Percentiles rank a stretch among this genome's conserved stretches.
Evolutionary conservation across 2,888 invertebrate genomes (phyloP).

Genomic region (Eupeodes luniger): DNA sequence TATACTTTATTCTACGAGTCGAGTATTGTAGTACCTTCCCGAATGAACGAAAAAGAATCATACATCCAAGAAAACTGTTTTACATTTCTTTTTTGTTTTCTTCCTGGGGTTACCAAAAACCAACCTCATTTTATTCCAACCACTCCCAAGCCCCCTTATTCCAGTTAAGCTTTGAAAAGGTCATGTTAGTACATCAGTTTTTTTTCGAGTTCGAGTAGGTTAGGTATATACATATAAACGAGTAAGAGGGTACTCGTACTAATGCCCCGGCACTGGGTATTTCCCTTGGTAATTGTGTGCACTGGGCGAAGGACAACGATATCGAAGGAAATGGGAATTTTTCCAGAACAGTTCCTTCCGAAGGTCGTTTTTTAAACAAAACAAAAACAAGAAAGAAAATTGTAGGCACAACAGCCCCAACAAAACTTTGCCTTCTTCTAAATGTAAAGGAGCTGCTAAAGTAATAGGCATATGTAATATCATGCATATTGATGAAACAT

Average conservation of each 20-base stretch:
- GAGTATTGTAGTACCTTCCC: background rate
- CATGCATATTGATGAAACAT: conserved; percentile 68
- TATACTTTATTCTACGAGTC: too few species aligned
- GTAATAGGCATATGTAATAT: conserved; percentile 40
- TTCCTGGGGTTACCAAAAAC: background rate
- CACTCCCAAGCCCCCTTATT: background rate
- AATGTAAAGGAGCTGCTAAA: conserved; percentile 5
- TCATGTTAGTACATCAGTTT: conserved; percentile 55
- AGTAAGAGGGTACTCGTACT: background rate
- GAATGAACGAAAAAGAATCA: conserved; percentile 1
- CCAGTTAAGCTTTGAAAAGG: conserved; percentile 36
- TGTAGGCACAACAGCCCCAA: conserved; percentile 4
- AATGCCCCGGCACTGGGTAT: conserved; percentile 9
- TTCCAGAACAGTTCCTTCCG: conserved; percentile 64
- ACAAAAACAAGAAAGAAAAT: conserved; percentile 7
- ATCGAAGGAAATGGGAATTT: conserved; percentile 63
- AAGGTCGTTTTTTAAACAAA: conserved; percentile 54
- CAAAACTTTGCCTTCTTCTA: background rate
- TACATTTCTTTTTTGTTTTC: background rate
- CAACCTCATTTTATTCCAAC: background rate
- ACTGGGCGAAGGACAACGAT: conserved; percentile 55
- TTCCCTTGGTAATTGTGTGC: conserved; percentile 62
- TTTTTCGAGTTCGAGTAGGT: background rate
- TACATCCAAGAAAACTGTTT: conserved; percentile 25
- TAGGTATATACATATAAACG: too few species aligned